Percentiles rank a stretch among this genome's conserved stretches.
These are phyloP conservation scores for Synanthedon myopaeformis DNA, from an alignment of 2,888 invertebrate genomes.

Conservation along the genomic window DNA sequence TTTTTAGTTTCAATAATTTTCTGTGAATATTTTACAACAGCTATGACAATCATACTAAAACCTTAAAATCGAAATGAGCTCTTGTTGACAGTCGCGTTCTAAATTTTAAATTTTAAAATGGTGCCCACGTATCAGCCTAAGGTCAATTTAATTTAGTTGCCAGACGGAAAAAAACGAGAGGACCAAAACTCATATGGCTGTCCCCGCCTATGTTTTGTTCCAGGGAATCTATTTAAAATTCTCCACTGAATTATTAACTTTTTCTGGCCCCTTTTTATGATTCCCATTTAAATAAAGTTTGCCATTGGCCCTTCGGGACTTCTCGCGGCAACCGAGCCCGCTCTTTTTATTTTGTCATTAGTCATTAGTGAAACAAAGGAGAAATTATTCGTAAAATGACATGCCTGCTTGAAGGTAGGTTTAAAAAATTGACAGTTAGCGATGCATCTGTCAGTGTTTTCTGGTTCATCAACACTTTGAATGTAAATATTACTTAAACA, in stretches of 20 bases:
- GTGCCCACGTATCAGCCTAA: slow-evolving; percentile 13
- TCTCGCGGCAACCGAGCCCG: background rate
- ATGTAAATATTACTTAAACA: slow-evolving; percentile 2
- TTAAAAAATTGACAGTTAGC: no score
- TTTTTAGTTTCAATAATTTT: no score
- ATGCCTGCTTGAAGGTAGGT: no score
- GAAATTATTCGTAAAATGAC: background rate
- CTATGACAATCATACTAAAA: no score
- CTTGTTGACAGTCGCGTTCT: background rate
- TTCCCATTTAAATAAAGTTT: slow-evolving; percentile 31
- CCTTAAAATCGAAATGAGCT: no score
- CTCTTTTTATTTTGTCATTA: background rate
- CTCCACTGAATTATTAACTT: slow-evolving; percentile 36
- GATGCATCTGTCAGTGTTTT: no score
- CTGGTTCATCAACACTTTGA: slow-evolving; percentile 1
- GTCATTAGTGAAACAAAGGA: background rate
- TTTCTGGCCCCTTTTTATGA: slow-evolving; percentile 25
- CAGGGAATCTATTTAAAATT: slow-evolving; percentile 24
- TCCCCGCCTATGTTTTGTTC: slow-evolving; percentile 46
- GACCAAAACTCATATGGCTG: slow-evolving; percentile 41
- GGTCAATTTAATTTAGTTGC: slow-evolving; percentile 56
- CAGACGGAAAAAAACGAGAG: slow-evolving; percentile 46
- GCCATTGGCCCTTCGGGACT: slow-evolving; percentile 25
- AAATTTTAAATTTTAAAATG: background rate
- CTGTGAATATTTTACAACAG: no score